phyloP scores from a whole-genome alignment of 2,113 vertebrate genomes.

The Syngnathus floridae region DNA sequence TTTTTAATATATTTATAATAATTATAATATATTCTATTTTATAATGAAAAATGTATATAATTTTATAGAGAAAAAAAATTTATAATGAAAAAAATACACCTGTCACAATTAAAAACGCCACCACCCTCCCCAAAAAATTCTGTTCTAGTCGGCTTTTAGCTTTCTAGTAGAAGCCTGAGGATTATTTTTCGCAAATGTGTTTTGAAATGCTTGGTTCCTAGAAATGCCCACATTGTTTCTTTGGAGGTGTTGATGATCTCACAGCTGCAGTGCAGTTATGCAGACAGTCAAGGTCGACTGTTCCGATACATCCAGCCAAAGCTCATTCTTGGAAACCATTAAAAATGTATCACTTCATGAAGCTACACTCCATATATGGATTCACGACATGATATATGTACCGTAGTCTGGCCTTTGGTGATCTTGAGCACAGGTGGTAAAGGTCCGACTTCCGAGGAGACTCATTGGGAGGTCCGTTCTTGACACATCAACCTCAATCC shows the following conservation, averaged over 20 bases:
- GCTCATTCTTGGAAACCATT: constrained; percentile 26
- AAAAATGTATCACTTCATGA: not conserved
- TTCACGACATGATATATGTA: not conserved
- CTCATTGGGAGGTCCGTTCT: not conserved
- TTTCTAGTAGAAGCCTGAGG: too few relatives aligned
- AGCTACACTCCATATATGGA: not conserved
- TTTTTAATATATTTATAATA: too few relatives aligned
- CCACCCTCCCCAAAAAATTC: too few relatives aligned
- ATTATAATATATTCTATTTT: too few relatives aligned
- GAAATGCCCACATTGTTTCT: not conserved
- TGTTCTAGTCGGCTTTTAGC: too few relatives aligned
- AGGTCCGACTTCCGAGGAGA: not conserved
- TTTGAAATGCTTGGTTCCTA: not conserved
- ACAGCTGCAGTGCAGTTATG: constrained; percentile 67
- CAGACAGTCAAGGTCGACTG: constrained; percentile 63
- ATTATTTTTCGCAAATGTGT: not conserved
- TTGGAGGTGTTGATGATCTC: constrained; percentile 15
- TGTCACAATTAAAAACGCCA: too few relatives aligned
- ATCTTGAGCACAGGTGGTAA: not conserved
- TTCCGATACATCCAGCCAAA: constrained; percentile 53
- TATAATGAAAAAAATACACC: too few relatives aligned
- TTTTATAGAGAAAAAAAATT: too few relatives aligned
- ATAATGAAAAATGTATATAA: too few relatives aligned
- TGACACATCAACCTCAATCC: not conserved
- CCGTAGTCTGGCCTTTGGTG: not conserved